Base-by-base conservation (phyloP, 2,113 vertebrate genomes). In the Sclerurus mexicanus region DNA sequence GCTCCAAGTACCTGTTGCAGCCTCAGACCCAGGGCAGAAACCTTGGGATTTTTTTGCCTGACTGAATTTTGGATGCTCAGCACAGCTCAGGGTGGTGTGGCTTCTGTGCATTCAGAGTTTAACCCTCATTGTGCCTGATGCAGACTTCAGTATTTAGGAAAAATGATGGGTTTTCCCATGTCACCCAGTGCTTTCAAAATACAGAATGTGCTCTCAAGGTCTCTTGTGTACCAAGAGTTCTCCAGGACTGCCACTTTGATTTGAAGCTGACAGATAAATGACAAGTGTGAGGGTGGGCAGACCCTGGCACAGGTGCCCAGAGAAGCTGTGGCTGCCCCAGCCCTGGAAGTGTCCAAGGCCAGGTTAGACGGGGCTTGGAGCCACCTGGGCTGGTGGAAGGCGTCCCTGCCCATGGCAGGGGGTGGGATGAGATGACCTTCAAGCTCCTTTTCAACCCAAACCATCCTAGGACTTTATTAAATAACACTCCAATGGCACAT, bases 371-470 rank as follows among this genome's bases (percentile, higher is more conserved):
- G 69, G 46, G 39, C 16, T 62, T 1, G 55, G 47, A 62, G n/a
- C 30, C 62, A 0, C 11, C n/a, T 69, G 79, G 79, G n/a, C 10
- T 0, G 4, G 25, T 40, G 30, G 24, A 0, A 68, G 20, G 17
- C 53, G 78, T 40, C 53, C 15, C 68, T 59, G 68, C 39, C 39
- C 39, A 30, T 22, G 20, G 62, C 13, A 40, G 7, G 10, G 15
- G 7, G 2, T 47, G 47, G 11, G 0, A 83, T 2, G 3, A 0
- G n/a, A 46, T 47, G 30, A 3, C 0, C 25, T 27, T 15, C 35
- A 5, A 18, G 12, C 13, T 35, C 31, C 9, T 12, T 37, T 55
- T 25, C 13, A 76, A 47, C 11, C 14, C 25, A 31, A 47, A 10
- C 16, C 17, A 52, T 28, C 7, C 25, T 9, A 16, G 11, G 25